Percentiles rank a stretch among this genome's conserved stretches.
Conservation (phyloP, 2,888 invertebrate species). For the Argynnis bischoffii region DNA sequence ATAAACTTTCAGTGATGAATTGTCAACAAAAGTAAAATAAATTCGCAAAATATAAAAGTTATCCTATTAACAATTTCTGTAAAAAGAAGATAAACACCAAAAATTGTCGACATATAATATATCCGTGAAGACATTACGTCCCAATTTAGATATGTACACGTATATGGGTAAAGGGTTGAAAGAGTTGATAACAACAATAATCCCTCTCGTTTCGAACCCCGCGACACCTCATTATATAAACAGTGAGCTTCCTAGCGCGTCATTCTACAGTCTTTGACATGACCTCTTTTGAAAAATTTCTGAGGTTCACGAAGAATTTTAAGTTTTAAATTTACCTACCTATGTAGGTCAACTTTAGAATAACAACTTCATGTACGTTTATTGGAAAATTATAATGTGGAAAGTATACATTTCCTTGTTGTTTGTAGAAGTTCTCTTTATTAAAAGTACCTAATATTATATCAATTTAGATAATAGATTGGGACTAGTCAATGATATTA, state of each 20-base stretch:
- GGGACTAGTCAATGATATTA: too few relatives aligned
- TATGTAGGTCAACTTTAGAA: constrained; percentile 14
- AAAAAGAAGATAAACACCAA: neutral
- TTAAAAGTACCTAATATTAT: too few relatives aligned
- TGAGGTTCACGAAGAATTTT: constrained; percentile 18
- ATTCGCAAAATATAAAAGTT: too few relatives aligned
- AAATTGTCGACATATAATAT: neutral
- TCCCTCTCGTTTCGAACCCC: constrained; percentile 10
- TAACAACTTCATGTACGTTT: neutral
- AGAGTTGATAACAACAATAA: constrained; percentile 11
- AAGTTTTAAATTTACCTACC: constrained; percentile 16
- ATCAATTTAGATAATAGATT: too few relatives aligned
- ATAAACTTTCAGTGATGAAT: too few relatives aligned
- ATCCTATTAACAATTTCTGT: too few relatives aligned
- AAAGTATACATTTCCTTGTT: neutral
- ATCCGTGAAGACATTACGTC: neutral
- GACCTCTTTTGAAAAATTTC: constrained; percentile 29
- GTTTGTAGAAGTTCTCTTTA: too few relatives aligned
- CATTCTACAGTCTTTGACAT: constrained; percentile 21
- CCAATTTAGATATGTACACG: neutral
- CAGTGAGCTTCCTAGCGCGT: constrained; percentile 18
- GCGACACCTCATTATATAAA: constrained; percentile 25
- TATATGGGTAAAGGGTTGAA: neutral
- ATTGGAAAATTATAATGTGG: neutral
- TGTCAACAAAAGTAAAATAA: too few relatives aligned